Evolutionary conservation across 2,888 invertebrate species (phyloP), one percentile per base, ranked within the genome.

Genomic region (Arge pagana): DNA sequence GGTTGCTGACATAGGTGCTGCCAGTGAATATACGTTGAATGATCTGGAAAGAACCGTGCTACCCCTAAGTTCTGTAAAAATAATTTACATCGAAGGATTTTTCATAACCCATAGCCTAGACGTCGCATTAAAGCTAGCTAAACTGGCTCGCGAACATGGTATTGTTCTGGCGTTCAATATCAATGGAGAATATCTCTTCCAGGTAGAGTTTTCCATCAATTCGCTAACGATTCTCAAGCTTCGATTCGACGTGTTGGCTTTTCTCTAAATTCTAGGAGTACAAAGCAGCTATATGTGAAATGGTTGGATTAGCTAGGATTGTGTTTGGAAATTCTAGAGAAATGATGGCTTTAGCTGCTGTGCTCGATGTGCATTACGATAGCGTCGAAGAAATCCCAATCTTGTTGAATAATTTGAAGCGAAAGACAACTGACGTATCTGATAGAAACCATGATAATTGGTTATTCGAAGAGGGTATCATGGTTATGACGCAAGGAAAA

Each of bases 51-150:
- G 63, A 48, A 53, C 52, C 33, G 60, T 62, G 39, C 56, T 70
- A 15, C 60, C 62, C 4, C 55, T 74, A 6, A 65, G 70, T 43
- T 59, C 56, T 5, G 57, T 72, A 11, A 68, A 66, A 48, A 66
- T 77, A 51, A 66, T 77, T 53, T 78, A 77, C 50, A 68, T 78
- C 4, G 77, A 77, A 61, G 76, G 75, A 36, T 78, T 70, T 53
- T 78, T 77, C 45, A 55, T 77, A 43, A 72, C 70, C 0, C 76
- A 77, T 48, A 76, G 76, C 60, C 63, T 72, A 48, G 66, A 72
- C 24, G 72, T 72, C 18, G 70, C 72, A 13, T 65, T 70, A 52
- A 66, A 71, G 57, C 54, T 77, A 35, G 64, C 71, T 11, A 66
- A 65, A 43, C 63, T 61, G 54, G 70, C 70, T 15, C 66, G 68